Percentiles rank a stretch among this genome's conserved stretches.
Conservation (phyloP, 2,113 vertebrate species). For the Arvicanthis niloticus region DNA sequence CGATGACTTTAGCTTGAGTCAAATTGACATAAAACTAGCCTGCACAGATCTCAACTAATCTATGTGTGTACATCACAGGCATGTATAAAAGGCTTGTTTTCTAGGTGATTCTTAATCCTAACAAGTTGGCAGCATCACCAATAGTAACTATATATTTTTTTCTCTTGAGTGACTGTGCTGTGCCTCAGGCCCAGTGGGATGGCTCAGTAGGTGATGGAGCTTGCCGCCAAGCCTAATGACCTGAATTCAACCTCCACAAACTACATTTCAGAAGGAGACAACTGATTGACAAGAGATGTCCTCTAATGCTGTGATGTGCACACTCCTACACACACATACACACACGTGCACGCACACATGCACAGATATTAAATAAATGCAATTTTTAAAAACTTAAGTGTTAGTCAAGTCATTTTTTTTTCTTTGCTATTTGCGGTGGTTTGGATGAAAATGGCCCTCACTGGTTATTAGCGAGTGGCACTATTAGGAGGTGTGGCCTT, state of each 20-base stretch:
- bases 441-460: not conserved
- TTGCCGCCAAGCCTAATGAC: no score
- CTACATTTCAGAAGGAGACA: not conserved
- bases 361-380: not conserved
- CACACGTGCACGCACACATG: no score
- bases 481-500: not conserved
- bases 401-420: slow-evolving; percentile 17
- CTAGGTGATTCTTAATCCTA: not conserved
- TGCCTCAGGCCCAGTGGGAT: not conserved
- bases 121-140: no score
- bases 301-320: not conserved
- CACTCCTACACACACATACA: not conserved
- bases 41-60: no score
- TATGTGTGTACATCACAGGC: no score
- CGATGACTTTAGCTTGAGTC: not conserved
- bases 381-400: not conserved
- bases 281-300: not conserved
- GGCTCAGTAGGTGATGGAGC: not conserved
- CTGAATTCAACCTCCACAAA: not conserved
- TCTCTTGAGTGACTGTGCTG: not conserved
- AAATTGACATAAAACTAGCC: not conserved
- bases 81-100: no score
- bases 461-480: not conserved
- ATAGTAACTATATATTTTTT: not conserved
- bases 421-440: not conserved